Evolutionary conservation across 2,888 invertebrate species (phyloP).

Genomic region (Mesorhabditis belari): DNA sequence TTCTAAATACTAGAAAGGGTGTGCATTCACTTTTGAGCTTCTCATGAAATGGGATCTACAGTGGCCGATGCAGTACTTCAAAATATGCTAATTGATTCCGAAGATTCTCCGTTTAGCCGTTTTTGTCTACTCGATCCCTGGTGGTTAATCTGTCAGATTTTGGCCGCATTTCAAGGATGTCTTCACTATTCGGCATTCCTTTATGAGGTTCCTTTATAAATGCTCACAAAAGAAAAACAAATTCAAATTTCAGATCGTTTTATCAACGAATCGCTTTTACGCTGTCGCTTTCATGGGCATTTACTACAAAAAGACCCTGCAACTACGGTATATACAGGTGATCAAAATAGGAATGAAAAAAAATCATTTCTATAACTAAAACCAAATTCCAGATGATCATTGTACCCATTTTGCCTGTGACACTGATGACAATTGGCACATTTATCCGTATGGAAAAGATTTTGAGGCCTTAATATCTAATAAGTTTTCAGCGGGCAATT

Average conservation of each 20-base stretch:
- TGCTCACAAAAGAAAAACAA: neutral
- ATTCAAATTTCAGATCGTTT: neutral
- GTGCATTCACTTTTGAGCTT: too few species aligned
- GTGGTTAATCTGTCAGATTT: neutral
- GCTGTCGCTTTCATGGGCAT: neutral
- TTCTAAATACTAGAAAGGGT: too few species aligned
- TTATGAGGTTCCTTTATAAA: neutral
- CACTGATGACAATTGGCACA: neutral
- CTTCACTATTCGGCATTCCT: neutral
- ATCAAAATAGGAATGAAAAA: too few species aligned
- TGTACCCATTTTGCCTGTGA: neutral
- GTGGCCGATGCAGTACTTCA: too few species aligned
- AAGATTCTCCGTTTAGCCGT: neutral
- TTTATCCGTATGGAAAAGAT: neutral
- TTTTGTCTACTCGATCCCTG: neutral
- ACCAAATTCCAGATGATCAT: neutral
- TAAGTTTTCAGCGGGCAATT: neutral
- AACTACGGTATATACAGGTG: too few species aligned
- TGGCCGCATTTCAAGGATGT: neutral
- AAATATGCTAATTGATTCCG: too few species aligned
- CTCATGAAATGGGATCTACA: too few species aligned
- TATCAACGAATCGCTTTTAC: neutral
- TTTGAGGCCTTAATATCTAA: neutral
- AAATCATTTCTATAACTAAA: neutral
- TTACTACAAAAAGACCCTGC: too few species aligned